A percentile compares a stretch with the other conserved stretches of the same genome.
Evolutionary conservation across 2,797 vertebrate genomes (phyloP).

Genomic region (Oreonectes daqikongensis): DNA sequence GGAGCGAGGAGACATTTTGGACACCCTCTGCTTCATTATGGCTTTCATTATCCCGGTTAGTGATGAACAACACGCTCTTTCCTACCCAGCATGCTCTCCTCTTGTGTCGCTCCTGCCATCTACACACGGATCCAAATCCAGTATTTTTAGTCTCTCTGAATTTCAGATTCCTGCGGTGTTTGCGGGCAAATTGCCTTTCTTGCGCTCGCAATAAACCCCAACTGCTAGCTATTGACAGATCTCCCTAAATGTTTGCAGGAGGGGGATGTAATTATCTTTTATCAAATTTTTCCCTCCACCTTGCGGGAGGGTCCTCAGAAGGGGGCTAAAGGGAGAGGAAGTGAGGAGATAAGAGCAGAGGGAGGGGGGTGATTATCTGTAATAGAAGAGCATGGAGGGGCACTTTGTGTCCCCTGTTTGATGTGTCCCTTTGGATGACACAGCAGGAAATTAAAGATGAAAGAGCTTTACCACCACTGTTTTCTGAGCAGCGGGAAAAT

Average conservation of each 20-base stretch:
- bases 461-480: slow-evolving; percentile 76
- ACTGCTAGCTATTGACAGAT: slow-evolving; percentile 67
- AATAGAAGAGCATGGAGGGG: slow-evolving; percentile 70
- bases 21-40: slow-evolving; percentile 37
- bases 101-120: slow-evolving; percentile 19
- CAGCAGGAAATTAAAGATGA: slow-evolving; percentile 82
- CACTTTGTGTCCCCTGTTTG: slow-evolving; percentile 81
- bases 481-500: slow-evolving; percentile 73
- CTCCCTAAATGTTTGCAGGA: slow-evolving; percentile 61
- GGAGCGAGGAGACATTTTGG: slow-evolving; percentile 36
- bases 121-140: slow-evolving; percentile 47
- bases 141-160: slow-evolving; percentile 47
- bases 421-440: slow-evolving; percentile 77
- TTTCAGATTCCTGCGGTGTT: slow-evolving; percentile 52
- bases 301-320: slow-evolving; percentile 65
- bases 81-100: slow-evolving; percentile 38
- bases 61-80: slow-evolving; percentile 38
- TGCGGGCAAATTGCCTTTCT: slow-evolving; percentile 57
- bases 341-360: slow-evolving; percentile 62
- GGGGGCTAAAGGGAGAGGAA: slow-evolving; percentile 64
- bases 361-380: slow-evolving; percentile 58
- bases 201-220: slow-evolving; percentile 61
- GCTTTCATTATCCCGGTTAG: slow-evolving; percentile 41
- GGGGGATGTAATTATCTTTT: slow-evolving; percentile 68
- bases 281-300: slow-evolving; percentile 61